These are phyloP conservation scores for Tetranychus truncatus DNA, from an alignment of 2,888 invertebrate genomes.

Conservation along the genomic window DNA sequence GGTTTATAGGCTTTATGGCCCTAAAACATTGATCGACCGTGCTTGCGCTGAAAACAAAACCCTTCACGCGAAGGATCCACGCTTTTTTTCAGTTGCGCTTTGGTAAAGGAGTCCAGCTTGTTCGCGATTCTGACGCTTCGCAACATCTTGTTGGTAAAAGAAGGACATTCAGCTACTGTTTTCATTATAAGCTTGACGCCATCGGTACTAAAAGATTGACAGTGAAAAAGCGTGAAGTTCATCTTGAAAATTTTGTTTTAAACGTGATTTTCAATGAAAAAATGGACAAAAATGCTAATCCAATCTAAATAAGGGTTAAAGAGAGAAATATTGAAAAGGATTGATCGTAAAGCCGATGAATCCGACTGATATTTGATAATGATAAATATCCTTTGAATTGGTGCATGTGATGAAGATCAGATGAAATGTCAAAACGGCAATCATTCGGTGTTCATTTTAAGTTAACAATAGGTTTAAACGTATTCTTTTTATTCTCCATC, in stretches of 20 bases:
- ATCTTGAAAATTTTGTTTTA: slow-evolving; percentile 32
- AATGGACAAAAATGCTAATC: too few relatives aligned
- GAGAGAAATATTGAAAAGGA: too few relatives aligned
- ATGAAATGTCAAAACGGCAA: too few relatives aligned
- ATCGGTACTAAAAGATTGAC: slow-evolving; percentile 63
- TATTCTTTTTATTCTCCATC: too few relatives aligned
- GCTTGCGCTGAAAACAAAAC: slow-evolving; percentile 99
- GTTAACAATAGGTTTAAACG: too few relatives aligned
- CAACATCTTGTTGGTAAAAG: slow-evolving; percentile 51
- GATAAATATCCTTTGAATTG: too few relatives aligned
- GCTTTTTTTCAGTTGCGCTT: slow-evolving; percentile 99
- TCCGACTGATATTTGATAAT: too few relatives aligned
- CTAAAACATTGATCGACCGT: slow-evolving; percentile 80
- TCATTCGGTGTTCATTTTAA: too few relatives aligned
- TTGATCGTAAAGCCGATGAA: too few relatives aligned
- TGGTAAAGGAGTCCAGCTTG: slow-evolving; percentile 83
- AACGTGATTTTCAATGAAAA: too few relatives aligned
- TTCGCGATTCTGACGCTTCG: slow-evolving; percentile 84
- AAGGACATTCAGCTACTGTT: slow-evolving; percentile 95
- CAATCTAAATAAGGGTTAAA: too few relatives aligned
- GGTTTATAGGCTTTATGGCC: slow-evolving; percentile 90
- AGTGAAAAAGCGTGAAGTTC: slow-evolving; percentile 98
- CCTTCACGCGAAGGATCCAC: slow-evolving; percentile 94
- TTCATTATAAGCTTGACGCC: slow-evolving; percentile 96
- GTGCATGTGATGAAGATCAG: too few relatives aligned